These are phyloP conservation scores for Drosophila seguyi DNA, from an alignment of 1,140 invertebrate genomes.

Conservation along the genomic window DNA sequence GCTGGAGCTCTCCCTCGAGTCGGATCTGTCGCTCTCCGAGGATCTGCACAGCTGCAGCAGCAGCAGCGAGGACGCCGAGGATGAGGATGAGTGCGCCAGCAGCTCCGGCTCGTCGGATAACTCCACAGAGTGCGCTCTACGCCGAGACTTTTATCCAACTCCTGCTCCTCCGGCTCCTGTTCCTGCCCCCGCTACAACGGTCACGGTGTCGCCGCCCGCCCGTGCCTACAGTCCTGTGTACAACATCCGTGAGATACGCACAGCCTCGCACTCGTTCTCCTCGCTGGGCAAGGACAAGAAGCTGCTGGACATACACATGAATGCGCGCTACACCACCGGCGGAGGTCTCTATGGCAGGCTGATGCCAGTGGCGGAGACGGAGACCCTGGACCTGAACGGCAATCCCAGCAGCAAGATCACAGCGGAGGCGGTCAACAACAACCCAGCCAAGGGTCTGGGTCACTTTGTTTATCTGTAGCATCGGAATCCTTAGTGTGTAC, in stretches of 20 bases:
- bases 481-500: not conserved
- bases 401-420: conserved; percentile 47
- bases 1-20: conserved; percentile 74
- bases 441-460: conserved; percentile 79
- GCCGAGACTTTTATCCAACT: conserved; percentile 56
- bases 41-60: conserved; percentile 75
- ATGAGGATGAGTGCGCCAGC: conserved; percentile 71
- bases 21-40: conserved; percentile 71
- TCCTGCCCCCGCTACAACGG: not conserved
- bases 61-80: conserved; percentile 71
- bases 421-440: conserved; percentile 79
- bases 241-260: conserved; percentile 84
- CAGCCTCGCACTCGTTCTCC: conserved; percentile 79
- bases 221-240: conserved; percentile 80
- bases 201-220: conserved; percentile 27
- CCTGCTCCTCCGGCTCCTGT: conserved; percentile 5
- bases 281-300: conserved; percentile 84
- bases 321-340: conserved; percentile 59
- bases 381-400: conserved; percentile 61
- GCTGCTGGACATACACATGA: conserved; percentile 79
- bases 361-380: conserved; percentile 61
- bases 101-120: conserved; percentile 76
- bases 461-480: conserved; percentile 80
- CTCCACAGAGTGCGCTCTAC: conserved; percentile 71
- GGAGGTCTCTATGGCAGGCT: conserved; percentile 49